phyloP scores from a whole-genome alignment of 2,888 invertebrate genomes.

The Cylloceria caligata region DNA sequence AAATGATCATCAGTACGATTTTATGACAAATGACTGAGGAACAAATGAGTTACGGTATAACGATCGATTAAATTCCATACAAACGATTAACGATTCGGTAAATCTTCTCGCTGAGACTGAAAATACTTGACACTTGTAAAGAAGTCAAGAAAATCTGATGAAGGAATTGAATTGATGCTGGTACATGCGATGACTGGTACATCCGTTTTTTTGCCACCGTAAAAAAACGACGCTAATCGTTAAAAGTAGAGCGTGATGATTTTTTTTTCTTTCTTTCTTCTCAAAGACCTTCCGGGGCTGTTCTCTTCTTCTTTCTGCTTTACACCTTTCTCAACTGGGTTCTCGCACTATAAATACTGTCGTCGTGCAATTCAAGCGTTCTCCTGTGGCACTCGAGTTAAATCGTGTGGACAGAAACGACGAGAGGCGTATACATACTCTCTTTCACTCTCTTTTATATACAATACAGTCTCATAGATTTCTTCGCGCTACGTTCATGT shows the following conservation, averaged over 20 bases:
- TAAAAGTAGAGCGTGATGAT: neutral
- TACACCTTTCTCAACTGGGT: neutral
- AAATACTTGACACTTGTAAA: neutral
- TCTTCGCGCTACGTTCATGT: neutral
- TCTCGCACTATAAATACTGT: neutral
- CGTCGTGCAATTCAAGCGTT: neutral
- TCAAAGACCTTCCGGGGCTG: too few species aligned
- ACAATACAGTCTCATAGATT: slow-evolving; percentile 10
- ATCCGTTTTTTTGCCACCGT: too few species aligned
- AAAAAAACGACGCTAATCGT: neutral
- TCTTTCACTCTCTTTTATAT: neutral
- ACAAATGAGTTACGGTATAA: slow-evolving; percentile 5
- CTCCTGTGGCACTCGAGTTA: neutral
- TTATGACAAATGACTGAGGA: slow-evolving; percentile 1
- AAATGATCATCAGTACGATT: slow-evolving; percentile 21
- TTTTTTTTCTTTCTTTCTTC: neutral
- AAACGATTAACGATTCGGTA: neutral
- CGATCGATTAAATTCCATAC: neutral
- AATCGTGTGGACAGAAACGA: slow-evolving; percentile 1
- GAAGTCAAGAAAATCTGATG: neutral
- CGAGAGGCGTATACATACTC: neutral
- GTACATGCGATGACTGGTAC: neutral
- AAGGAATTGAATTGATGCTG: neutral
- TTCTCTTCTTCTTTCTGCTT: neutral
- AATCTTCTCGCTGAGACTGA: neutral